Evolutionary conservation across 2,888 invertebrate species (phyloP).

Genomic region (Amblyjoppa proteus): DNA sequence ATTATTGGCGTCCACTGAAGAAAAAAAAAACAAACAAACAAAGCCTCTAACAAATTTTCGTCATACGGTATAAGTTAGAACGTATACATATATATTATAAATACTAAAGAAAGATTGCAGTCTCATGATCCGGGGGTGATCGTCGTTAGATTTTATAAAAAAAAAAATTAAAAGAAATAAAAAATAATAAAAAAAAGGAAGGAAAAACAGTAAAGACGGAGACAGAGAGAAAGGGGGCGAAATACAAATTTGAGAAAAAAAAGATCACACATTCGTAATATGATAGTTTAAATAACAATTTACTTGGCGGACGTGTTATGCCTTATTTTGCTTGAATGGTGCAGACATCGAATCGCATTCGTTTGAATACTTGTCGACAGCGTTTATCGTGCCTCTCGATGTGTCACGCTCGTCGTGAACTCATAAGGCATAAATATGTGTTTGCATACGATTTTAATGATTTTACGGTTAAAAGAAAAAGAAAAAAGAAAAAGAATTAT

Average conservation of each 20-base stretch:
- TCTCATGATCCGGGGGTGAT: constrained; percentile 73
- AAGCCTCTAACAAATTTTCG: constrained; percentile 49
- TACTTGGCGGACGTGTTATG: constrained; percentile 74
- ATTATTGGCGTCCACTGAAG: constrained; percentile 76
- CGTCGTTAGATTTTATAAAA: constrained; percentile 78
- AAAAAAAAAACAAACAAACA: constrained; percentile 27
- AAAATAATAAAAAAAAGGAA: constrained; percentile 71
- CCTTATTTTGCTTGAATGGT: constrained; percentile 79
- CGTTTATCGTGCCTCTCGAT: background rate
- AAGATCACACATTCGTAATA: constrained; percentile 68
- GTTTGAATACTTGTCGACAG: background rate
- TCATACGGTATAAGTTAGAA: constrained; percentile 38
- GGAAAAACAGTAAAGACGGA: constrained; percentile 71
- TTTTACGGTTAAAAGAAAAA: constrained; percentile 6
- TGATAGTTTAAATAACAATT: constrained; percentile 69
- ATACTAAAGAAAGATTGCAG: constrained; percentile 68
- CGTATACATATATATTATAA: constrained; percentile 48
- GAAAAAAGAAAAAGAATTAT: background rate
- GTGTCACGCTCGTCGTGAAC: constrained; percentile 15
- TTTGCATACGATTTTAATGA: constrained; percentile 35
- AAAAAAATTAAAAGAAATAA: constrained; percentile 72
- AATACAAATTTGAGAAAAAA: constrained; percentile 70
- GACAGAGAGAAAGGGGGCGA: constrained; percentile 72
- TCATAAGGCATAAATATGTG: constrained; percentile 18
- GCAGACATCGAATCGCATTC: constrained; percentile 68